Evolutionary conservation across 2,797 vertebrate genomes (phyloP).

Genomic region (Phataginus tetradactyla): DNA sequence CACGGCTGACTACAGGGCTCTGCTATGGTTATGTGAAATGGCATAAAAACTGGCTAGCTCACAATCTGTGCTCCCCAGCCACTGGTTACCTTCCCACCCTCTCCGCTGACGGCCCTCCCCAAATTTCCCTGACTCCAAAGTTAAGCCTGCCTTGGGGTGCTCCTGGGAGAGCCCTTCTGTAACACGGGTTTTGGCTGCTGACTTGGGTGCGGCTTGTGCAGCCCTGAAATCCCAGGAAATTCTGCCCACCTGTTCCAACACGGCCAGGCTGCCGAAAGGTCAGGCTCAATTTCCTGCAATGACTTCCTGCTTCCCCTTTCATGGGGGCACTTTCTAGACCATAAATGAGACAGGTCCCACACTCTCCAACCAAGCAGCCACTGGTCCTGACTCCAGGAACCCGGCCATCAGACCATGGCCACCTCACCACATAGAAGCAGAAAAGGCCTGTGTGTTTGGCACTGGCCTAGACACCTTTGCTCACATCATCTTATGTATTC

Average conservation of each 20-base stretch:
- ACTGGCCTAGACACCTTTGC: neutral
- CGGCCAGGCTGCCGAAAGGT: neutral
- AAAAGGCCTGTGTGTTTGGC: neutral
- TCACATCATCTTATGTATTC: neutral
- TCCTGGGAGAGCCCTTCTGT: neutral
- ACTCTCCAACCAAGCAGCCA: neutral
- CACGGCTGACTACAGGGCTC: neutral
- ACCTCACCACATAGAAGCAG: neutral
- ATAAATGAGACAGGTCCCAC: neutral
- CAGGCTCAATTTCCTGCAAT: conserved; percentile 30
- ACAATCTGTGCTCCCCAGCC: neutral
- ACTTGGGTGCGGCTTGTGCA: neutral
- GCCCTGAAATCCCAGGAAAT: conserved; percentile 26
- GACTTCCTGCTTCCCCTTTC: conserved; percentile 29
- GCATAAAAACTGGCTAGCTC: neutral
- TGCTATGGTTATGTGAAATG: neutral
- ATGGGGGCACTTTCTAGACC: neutral
- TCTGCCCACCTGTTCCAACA: neutral
- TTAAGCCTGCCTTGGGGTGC: neutral
- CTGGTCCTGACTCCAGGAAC: neutral
- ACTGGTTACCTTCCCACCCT: neutral
- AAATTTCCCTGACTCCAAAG: neutral
- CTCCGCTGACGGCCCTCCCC: neutral
- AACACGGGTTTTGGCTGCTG: neutral
- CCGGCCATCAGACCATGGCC: neutral